These are phyloP conservation scores for Sapajus apella DNA, from an alignment of 2,113 vertebrate species.

Conservation along the genomic window DNA sequence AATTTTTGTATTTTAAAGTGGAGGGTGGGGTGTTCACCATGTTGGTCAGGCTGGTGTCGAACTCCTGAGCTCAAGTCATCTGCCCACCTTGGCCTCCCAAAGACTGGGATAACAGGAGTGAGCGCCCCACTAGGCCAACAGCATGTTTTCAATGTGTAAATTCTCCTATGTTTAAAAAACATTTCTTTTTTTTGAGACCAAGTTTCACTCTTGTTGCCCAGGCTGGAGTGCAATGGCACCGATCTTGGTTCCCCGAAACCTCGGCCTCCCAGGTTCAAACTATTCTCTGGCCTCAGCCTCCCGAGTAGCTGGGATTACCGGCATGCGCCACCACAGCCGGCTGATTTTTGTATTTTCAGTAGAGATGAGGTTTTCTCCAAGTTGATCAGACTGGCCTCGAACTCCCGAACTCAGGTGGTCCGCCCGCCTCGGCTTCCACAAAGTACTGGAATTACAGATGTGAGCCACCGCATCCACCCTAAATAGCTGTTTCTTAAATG, in stretches of 20 bases:
- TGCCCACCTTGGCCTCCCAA: too few relatives aligned
- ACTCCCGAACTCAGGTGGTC: neutral
- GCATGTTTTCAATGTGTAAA: neutral
- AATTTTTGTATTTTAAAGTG: too few relatives aligned
- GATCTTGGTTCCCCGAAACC: neutral
- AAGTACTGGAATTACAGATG: neutral
- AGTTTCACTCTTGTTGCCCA: neutral
- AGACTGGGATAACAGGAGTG: too few relatives aligned
- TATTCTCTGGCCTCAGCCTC: neutral
- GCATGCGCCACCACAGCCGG: rapidly evolving
- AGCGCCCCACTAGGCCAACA: too few relatives aligned
- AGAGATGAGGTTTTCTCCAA: neutral
- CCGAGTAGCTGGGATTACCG: neutral
- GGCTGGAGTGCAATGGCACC: neutral
- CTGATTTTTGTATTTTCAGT: neutral
- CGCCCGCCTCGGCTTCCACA: neutral
- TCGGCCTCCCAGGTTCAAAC: neutral
- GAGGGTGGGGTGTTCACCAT: too few relatives aligned
- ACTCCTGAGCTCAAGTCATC: too few relatives aligned
- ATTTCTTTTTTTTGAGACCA: neutral
- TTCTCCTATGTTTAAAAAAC: neutral
- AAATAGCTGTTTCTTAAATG: neutral
- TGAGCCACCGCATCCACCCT: neutral
- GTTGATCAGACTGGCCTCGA: neutral
- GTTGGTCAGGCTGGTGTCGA: too few relatives aligned